Percentiles rank a stretch among this genome's conserved stretches.
Evolutionary conservation across 2,113 vertebrate species (phyloP).

Genomic region (Cercocebus atys): DNA sequence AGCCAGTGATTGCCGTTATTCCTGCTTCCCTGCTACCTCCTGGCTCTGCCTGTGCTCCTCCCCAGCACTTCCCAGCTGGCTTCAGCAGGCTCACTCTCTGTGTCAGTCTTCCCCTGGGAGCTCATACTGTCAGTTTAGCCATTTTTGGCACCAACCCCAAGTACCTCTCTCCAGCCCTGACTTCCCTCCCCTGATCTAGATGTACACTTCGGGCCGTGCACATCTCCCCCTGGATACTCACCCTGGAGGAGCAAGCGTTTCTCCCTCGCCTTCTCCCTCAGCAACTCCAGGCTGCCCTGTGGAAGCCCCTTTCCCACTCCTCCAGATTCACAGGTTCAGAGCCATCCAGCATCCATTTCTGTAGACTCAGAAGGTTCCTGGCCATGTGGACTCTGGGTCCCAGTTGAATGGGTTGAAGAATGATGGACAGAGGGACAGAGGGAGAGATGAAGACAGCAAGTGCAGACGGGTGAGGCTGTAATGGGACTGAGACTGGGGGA

Average conservation of each 20-base stretch:
- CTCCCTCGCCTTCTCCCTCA: not conserved
- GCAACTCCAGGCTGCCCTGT: not conserved
- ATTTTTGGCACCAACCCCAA: not conserved
- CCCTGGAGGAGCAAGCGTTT: not conserved
- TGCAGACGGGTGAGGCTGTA: not conserved
- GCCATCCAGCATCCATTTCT: not conserved
- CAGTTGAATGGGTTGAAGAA: not conserved
- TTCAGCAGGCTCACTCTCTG: too few species aligned
- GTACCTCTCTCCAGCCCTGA: not conserved
- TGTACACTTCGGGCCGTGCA: not conserved
- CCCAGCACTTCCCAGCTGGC: too few species aligned
- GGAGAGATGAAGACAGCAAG: not conserved
- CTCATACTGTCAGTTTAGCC: too few species aligned
- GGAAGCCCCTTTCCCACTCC: not conserved
- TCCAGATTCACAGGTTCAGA: not conserved
- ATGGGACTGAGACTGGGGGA: fast-evolving
- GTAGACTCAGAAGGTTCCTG: not conserved
- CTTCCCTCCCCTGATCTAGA: not conserved
- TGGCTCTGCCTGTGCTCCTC: not conserved
- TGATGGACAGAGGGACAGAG: not conserved
- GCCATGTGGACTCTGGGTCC: not conserved
- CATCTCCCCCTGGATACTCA: not conserved
- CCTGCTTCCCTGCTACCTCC: not conserved
- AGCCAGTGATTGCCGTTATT: not conserved
- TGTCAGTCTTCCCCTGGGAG: not conserved